Conservation (phyloP, 2,113 vertebrate genomes). For the Synodontis membranacea region DNA sequence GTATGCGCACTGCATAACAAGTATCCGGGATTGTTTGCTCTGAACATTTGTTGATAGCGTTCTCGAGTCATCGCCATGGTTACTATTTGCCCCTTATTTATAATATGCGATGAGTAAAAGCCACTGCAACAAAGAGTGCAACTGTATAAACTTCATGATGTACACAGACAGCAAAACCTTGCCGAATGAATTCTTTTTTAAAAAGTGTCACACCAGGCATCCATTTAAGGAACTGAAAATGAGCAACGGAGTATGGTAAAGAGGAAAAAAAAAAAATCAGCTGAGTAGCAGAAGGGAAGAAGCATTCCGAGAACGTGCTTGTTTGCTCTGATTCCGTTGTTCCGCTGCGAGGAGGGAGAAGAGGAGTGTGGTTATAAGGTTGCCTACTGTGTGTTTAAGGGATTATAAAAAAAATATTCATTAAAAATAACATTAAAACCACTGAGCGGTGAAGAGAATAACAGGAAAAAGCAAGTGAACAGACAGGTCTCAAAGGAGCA, state of each 20-base stretch:
- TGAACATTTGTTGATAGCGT: not conserved
- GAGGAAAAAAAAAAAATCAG: not conserved
- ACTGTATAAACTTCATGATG: not conserved
- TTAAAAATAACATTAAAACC: too few species aligned
- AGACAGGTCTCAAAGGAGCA: too few species aligned
- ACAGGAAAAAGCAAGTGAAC: too few species aligned
- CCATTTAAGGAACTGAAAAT: not conserved
- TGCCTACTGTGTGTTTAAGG: not conserved
- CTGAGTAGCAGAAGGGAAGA: not conserved
- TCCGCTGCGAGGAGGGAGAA: not conserved
- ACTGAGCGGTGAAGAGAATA: too few species aligned
- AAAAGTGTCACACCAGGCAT: not conserved
- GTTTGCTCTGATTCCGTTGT: not conserved
- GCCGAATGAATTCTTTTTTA: not conserved
- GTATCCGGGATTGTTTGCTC: not conserved
- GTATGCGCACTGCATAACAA: not conserved
- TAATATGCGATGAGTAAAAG: not conserved
- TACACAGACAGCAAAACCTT: not conserved
- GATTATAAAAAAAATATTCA: not conserved
- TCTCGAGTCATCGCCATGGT: not conserved
- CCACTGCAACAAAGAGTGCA: not conserved
- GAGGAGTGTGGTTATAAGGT: not conserved
- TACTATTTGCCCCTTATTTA: not conserved
- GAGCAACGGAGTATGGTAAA: constrained; percentile 2
- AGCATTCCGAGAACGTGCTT: constrained; percentile 37